Base-by-base conservation (phyloP, 2,888 invertebrate species). In the Eristalis intricaria region DNA sequence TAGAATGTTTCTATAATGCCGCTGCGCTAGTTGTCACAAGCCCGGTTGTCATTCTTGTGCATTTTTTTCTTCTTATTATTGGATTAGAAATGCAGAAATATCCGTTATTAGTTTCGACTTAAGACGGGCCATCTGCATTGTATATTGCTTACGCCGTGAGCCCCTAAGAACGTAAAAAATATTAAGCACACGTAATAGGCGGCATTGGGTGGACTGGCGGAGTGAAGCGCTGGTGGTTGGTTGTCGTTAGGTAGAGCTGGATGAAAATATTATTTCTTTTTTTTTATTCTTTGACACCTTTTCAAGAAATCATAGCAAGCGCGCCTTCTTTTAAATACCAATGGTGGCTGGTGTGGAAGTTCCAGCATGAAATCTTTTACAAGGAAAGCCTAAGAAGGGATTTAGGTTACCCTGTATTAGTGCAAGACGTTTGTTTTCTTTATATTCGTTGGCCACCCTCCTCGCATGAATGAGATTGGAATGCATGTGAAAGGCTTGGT, bases 31-130 rank as follows among this genome's bases (percentile, higher is more conserved):
- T n/a, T 50, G 50, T 50, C 19, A 50, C 50, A 50, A 19, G 50
- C 19, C 50, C 19, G 50, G 19, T 50, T 50, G 50, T 50, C 50
- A 50, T 58, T 23, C 56, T 32, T 56, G 11, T n/a, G 50, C 68
- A 32, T 32, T 60, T 58, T 68, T 79, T 81, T 29, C n/a, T 83
- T 69, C 80, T 88, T 89, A 89, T 90, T 90, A 90, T 90, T 90
- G 90, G 90, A 90, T 90, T 90, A 90, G 87, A 89, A 89, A 89
- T 89, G 88, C 82, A 89, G 89, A 89, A 89, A 89, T 89, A 89
- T 89, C 88, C 88, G 81, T 73, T 84, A 87, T 84, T 84, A 87
- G 87, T 86, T 87, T 80, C 43, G 68, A 87, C 87, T 87, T 87
- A 87, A 87, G 87, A 83, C 84, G 69, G 78, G 79, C 86, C 84